These are phyloP conservation scores for Agapetus fuscipes DNA, from an alignment of 2,888 invertebrate genomes.

Conservation along the genomic window DNA sequence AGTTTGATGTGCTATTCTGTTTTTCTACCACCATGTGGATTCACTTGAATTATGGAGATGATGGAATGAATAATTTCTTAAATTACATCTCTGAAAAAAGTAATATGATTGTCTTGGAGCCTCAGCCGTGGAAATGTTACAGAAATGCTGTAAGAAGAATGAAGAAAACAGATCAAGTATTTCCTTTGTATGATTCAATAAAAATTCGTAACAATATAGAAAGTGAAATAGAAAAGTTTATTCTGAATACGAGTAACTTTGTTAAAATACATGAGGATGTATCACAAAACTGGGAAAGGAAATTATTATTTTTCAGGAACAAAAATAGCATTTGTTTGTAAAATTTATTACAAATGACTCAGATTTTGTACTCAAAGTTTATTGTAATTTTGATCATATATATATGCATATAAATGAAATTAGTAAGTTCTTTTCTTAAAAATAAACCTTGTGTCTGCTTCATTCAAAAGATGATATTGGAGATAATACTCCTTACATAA, in stretches of 20 bases:
- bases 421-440: no score
- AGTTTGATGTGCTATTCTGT: slow-evolving; percentile 63
- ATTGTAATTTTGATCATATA: no score
- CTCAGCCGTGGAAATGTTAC: slow-evolving; percentile 82
- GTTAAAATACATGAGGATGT: slow-evolving; percentile 47
- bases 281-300: slow-evolving; percentile 60
- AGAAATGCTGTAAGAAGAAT: slow-evolving; percentile 63
- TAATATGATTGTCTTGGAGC: slow-evolving; percentile 60
- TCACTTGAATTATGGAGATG: slow-evolving; percentile 74
- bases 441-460: no score
- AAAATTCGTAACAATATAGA: slow-evolving; percentile 53
- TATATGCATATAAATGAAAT: no score
- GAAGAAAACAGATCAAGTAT: slow-evolving; percentile 50
- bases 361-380: no score
- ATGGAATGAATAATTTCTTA: slow-evolving; percentile 56
- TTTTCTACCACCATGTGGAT: slow-evolving; percentile 90
- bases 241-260: slow-evolving; percentile 38
- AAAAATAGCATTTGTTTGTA: no score
- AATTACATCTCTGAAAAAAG: slow-evolving; percentile 42
- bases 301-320: slow-evolving; percentile 52
- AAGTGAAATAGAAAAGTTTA: slow-evolving; percentile 46
- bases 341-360: neutral
- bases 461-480: no score
- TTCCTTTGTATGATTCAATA: slow-evolving; percentile 50
- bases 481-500: no score